A percentile compares a stretch with the other conserved stretches of the same genome.
phyloP scores from a whole-genome alignment of 1,140 invertebrate species.

The Drosophila arizonae region DNA sequence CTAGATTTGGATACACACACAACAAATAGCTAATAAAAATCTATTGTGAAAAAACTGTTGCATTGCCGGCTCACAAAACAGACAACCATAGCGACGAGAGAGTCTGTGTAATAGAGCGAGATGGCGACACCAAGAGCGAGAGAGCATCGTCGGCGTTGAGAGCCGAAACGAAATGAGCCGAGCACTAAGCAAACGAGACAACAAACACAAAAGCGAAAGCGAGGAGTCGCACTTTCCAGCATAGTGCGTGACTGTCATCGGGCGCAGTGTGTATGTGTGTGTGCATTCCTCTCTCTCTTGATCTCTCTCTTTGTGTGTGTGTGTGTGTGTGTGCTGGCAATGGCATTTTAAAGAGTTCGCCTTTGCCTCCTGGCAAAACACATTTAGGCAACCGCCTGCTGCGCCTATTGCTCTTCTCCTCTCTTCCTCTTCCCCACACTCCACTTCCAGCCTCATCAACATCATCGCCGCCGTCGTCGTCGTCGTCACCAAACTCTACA shows the following conservation, averaged over 20 bases:
- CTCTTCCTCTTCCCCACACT: not conserved
- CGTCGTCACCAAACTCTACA: slow-evolving; percentile 73
- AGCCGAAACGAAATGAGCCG: slow-evolving; percentile 28
- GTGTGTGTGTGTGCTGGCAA: slow-evolving; percentile 18
- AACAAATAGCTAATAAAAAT: slow-evolving; percentile 61
- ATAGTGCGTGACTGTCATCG: slow-evolving; percentile 41
- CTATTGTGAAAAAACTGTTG: slow-evolving; percentile 73
- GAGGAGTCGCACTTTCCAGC: slow-evolving; percentile 45
- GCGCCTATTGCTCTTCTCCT: not conserved
- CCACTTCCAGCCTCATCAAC: not conserved
- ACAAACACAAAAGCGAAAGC: slow-evolving; percentile 79
- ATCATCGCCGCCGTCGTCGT: not conserved
- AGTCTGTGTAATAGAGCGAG: not conserved
- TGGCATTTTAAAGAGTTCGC: slow-evolving; percentile 70
- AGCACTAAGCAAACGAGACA: slow-evolving; percentile 48
- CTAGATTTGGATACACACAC: slow-evolving; percentile 48
- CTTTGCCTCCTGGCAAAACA: slow-evolving; percentile 57
- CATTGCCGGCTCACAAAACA: slow-evolving; percentile 53
- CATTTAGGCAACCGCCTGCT: slow-evolving; percentile 39
- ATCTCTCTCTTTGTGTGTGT: slow-evolving; percentile 10
- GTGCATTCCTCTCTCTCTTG: slow-evolving; percentile 10
- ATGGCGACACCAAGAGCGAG: slow-evolving; percentile 11
- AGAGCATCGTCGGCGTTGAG: slow-evolving; percentile 2
- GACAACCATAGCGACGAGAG: not conserved
- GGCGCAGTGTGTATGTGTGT: slow-evolving; percentile 10